Evolutionary conservation across 2,797 vertebrate genomes (phyloP), one percentile per base, ranked within the genome.

Genomic region (Chaenodraco wilsoni): DNA sequence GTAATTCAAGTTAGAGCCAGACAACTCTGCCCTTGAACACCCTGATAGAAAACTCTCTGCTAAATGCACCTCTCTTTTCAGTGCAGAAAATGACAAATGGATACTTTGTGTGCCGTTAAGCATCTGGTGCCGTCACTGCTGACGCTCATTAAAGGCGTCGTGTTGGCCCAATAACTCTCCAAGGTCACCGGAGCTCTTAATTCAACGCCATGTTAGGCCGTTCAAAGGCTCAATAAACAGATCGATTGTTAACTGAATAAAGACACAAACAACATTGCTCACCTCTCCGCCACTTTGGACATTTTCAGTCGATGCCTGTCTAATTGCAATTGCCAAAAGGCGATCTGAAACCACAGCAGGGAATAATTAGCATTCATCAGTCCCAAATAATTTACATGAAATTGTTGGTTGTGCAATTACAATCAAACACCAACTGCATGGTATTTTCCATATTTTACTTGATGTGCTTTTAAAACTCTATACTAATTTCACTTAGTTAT

Each of bases 201-300:
- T 89, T 84, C 79, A 69, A 58, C 31, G 50, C 58, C 67, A 62
- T 63, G 73, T 87, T 55, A 14, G 80, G 58, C 65, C 9, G 40
- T 87, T 91, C 83, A 91, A 88, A 65, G 63, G 86, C 81, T 91
- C 85, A 86, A 86, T 88, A 87, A 86, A 86, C 84, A 78, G 86
- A 87, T 93, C 88, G 63, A 94, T 93, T 50, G 52, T 74, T 83
- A 87, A 91, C 74, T 81, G 85, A 89, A 90, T 88, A 77, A 86
- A 89, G 84, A 85, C 54, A 69, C 72, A 72, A 63, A 87, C 75
- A 79, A 77, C 79, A 82, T 84, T 2, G 86, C 96, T 83, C 94
- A 99, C 97, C 97, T 97, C 89, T 99, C 97, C 73, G 97, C 97
- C 92, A 98, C 97, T 95, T 99, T 98, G 88, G 97, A 99, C 97